phyloP scores from a whole-genome alignment of 2,113 vertebrate genomes.

The Calyptomena viridis region DNA sequence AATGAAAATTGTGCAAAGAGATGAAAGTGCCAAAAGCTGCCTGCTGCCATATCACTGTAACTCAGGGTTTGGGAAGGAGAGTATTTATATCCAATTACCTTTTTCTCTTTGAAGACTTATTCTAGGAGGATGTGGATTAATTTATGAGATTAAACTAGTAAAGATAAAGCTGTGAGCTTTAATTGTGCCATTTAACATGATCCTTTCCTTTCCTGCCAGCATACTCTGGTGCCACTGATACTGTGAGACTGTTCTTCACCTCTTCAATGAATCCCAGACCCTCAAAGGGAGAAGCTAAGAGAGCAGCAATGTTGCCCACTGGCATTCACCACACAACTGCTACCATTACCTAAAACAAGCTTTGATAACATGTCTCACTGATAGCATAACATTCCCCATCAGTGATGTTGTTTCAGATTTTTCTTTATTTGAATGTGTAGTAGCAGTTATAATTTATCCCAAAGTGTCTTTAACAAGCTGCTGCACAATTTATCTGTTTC shows the following conservation, averaged over 20 bases:
- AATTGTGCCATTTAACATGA: conserved; percentile 42
- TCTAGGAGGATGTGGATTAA: conserved; percentile 44
- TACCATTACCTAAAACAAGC: not conserved
- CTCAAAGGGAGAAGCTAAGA: not conserved
- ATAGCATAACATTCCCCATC: not conserved
- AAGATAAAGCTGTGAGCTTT: conserved; percentile 24
- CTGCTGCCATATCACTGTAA: not conserved
- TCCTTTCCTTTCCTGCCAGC: conserved; percentile 9
- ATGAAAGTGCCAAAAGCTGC: conserved; percentile 28
- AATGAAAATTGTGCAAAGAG: conserved; percentile 1
- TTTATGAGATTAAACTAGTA: conserved; percentile 65
- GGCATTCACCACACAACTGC: not conserved
- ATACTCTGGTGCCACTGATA: not conserved
- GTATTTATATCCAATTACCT: conserved; percentile 41
- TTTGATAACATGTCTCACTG: not conserved
- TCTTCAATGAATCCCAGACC: not conserved
- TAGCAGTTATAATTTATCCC: not conserved
- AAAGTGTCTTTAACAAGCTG: not conserved
- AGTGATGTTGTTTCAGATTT: not conserved
- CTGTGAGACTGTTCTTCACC: not conserved
- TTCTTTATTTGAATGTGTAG: not conserved
- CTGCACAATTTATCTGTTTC: not conserved
- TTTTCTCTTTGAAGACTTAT: conserved; percentile 48
- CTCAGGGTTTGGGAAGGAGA: not conserved
- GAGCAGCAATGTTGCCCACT: not conserved